These are phyloP conservation scores for Carlito syrichta DNA, from an alignment of 2,113 vertebrate genomes.

Conservation along the genomic window DNA sequence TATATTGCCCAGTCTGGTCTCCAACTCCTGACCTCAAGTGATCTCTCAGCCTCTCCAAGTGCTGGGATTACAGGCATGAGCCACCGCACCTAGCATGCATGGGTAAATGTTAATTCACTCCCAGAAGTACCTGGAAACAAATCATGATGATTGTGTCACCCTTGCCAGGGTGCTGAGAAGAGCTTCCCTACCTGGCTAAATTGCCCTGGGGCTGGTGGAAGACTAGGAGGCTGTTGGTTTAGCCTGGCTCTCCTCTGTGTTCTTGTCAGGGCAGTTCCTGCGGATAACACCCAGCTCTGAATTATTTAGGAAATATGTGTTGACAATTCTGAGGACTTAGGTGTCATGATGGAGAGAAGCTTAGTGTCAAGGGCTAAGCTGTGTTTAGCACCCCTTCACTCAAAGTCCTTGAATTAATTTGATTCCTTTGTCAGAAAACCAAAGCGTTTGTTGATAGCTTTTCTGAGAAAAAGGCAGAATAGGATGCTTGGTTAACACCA, in stretches of 20 bases:
- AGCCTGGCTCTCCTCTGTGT: neutral
- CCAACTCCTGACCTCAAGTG: no score
- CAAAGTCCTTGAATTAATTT: constrained; percentile 54
- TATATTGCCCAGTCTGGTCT: no score
- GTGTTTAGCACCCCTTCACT: constrained; percentile 20
- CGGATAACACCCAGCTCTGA: neutral
- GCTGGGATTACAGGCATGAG: no score
- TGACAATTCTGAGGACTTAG: constrained; percentile 6
- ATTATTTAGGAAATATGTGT: constrained; percentile 24
- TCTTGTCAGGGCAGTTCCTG: neutral
- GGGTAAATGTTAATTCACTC: neutral
- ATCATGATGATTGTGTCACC: neutral
- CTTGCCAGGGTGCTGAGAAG: neutral
- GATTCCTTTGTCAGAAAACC: constrained; percentile 43
- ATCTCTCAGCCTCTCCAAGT: no score
- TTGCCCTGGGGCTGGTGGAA: neutral
- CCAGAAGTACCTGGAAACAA: neutral
- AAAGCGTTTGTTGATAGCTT: constrained; percentile 19
- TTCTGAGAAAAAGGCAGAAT: neutral
- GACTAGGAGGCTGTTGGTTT: neutral
- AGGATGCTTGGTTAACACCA: neutral
- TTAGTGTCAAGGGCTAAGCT: constrained; percentile 15
- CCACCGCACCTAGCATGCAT: no score
- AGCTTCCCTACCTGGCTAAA: neutral
- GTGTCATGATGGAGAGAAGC: constrained; percentile 10